Evolutionary conservation across 2,888 invertebrate genomes (phyloP), one percentile per base, ranked within the genome.

Genomic region (Zygaena filipendulae): DNA sequence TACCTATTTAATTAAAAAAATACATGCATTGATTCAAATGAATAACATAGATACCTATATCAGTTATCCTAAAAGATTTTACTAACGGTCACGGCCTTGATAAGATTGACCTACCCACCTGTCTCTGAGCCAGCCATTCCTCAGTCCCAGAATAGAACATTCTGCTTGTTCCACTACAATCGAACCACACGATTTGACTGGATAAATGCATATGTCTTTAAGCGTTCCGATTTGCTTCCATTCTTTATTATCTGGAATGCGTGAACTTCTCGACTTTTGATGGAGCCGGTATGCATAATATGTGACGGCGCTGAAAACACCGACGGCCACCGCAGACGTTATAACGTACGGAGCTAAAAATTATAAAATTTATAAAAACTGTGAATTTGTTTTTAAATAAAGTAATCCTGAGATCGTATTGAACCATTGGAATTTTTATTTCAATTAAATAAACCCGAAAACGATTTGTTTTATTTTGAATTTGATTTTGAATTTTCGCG

Each of bases 171-270:
- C 71, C 33, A 81, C 34, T 2, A 71, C 47, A 12, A 84, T 46
- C 0, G 80, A 57, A 0, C 80, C 84, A 30, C 85, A 81, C 0
- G 86, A 86, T 52, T 86, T 86, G 8, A 86, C 67, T 1, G 86
- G 86, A 43, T 81, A 86, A 3, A 72, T 61, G 32, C 77, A 62
- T 3, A 86, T 47, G 23, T 81, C 70, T 38, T 74, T 77, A 3
- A 86, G 52, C 29, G 80, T 80, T 1, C 86, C 86, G 12, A 85
- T 81, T 47, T 75, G 69, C 20, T 67, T 69, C 86, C 86, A 86
- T 36, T 72, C 56, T n/a, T n/a, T n/a, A n/a, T n/a, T 10, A 59
- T 58, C 1, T 84, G 84, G 8, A 81, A 35, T 32, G 46, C 59
- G 2, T 35, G 34, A 21, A 36, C 51, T 27, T 40, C 30, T 39